Conservation (phyloP, 2,888 invertebrate species). For the Apamea epomidion region DNA sequence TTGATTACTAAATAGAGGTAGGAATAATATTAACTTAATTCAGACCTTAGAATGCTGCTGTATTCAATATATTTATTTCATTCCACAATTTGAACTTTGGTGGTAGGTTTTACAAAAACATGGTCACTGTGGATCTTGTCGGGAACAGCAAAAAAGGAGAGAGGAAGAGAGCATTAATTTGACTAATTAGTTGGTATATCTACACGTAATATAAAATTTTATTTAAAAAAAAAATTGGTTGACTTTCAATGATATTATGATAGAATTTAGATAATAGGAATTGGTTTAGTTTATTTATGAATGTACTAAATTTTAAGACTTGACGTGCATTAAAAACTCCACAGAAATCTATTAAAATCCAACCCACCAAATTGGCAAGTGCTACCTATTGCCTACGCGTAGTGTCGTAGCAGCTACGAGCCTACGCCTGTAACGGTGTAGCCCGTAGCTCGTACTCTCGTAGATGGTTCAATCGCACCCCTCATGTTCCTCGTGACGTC, state of each 20-base stretch:
- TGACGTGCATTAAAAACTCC: not conserved
- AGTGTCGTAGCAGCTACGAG: constrained; percentile 63
- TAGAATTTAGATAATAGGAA: not conserved
- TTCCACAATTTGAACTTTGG: not conserved
- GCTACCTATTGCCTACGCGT: constrained; percentile 16
- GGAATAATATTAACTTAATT: not conserved
- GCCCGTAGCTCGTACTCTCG: constrained; percentile 58
- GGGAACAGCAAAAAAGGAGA: not conserved
- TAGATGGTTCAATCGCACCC: constrained; percentile 60
- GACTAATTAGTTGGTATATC: not conserved
- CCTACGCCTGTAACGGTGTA: constrained; percentile 58
- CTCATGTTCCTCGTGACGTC: constrained; percentile 42
- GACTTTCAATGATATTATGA: not conserved
- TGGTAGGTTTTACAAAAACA: not conserved
- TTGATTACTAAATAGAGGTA: not conserved
- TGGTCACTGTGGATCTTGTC: not conserved
- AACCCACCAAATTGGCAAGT: not conserved
- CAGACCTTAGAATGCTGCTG: not conserved
- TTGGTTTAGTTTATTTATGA: not conserved
- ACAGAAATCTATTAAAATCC: not conserved
- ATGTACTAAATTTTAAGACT: not conserved
- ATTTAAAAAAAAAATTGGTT: no score
- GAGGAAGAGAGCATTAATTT: not conserved
- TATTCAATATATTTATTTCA: not conserved
- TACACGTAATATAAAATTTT: not conserved